Conservation (phyloP, 2,797 vertebrate species). For the Enoplosus armatus region DNA sequence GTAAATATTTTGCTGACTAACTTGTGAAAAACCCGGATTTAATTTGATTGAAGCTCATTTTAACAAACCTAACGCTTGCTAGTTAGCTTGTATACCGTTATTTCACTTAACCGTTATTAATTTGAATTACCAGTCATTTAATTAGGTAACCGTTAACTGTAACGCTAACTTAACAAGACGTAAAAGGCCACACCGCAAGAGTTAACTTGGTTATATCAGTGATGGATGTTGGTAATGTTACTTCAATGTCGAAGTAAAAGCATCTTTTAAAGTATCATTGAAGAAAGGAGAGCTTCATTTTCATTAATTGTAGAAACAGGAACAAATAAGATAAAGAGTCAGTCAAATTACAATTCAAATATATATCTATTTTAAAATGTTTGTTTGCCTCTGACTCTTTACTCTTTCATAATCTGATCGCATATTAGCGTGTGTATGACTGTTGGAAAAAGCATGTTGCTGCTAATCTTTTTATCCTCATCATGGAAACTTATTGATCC, state of each 20-base stretch:
- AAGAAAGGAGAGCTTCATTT: neutral
- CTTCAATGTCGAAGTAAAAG: neutral
- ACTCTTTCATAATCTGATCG: too few relatives aligned
- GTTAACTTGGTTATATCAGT: too few relatives aligned
- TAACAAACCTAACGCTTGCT: fast-evolving
- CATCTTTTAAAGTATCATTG: too few relatives aligned
- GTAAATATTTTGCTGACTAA: neutral
- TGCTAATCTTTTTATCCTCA: neutral
- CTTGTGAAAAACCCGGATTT: too few relatives aligned
- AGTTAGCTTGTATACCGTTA: neutral
- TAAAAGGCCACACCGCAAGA: too few relatives aligned
- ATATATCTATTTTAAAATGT: too few relatives aligned
- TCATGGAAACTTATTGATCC: neutral
- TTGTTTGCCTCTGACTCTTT: too few relatives aligned
- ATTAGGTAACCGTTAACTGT: too few relatives aligned
- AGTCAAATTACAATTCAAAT: too few relatives aligned
- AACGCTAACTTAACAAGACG: too few relatives aligned
- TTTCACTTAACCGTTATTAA: neutral
- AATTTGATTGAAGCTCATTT: fast-evolving
- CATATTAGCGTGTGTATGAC: neutral
- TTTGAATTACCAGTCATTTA: neutral
- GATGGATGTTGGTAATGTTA: neutral
- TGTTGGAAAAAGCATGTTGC: neutral
- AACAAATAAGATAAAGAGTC: too few relatives aligned
- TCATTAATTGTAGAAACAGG: neutral